These are phyloP conservation scores for Hylia prasina DNA, from an alignment of 2,113 vertebrate genomes.

Conservation along the genomic window DNA sequence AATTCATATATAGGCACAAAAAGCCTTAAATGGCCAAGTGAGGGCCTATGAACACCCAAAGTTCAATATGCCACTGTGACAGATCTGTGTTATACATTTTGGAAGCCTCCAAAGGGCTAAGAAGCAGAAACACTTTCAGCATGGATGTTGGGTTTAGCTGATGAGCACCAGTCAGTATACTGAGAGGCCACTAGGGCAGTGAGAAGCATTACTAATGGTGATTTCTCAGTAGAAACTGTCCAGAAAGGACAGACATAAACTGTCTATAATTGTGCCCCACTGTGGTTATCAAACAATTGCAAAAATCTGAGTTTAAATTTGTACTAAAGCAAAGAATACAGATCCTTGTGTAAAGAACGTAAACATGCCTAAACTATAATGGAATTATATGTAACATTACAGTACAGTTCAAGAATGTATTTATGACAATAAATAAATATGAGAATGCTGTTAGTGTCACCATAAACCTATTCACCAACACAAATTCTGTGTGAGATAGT, in stretches of 20 bases:
- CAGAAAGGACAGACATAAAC: too few species aligned
- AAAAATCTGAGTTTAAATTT: neutral
- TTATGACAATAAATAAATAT: slow-evolving; percentile 30
- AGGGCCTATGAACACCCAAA: neutral
- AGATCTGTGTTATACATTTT: neutral
- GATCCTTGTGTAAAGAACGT: neutral
- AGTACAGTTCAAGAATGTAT: neutral
- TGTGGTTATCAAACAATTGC: neutral
- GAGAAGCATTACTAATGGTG: neutral
- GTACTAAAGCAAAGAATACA: neutral
- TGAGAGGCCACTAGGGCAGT: neutral
- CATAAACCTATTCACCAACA: neutral
- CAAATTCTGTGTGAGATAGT: neutral
- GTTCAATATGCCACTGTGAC: neutral
- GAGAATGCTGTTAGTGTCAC: neutral
- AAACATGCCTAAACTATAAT: slow-evolving; percentile 2
- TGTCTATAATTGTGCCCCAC: neutral
- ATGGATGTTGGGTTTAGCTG: neutral
- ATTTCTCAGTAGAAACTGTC: neutral
- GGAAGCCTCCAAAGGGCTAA: neutral
- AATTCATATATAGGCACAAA: neutral
- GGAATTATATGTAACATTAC: neutral
- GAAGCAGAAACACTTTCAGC: neutral
- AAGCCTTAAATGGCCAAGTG: neutral
- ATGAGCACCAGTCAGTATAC: neutral